Evolutionary conservation across 2,113 vertebrate species (phyloP), one percentile per base, ranked within the genome.

Genomic region (Amphiprion ocellaris): DNA sequence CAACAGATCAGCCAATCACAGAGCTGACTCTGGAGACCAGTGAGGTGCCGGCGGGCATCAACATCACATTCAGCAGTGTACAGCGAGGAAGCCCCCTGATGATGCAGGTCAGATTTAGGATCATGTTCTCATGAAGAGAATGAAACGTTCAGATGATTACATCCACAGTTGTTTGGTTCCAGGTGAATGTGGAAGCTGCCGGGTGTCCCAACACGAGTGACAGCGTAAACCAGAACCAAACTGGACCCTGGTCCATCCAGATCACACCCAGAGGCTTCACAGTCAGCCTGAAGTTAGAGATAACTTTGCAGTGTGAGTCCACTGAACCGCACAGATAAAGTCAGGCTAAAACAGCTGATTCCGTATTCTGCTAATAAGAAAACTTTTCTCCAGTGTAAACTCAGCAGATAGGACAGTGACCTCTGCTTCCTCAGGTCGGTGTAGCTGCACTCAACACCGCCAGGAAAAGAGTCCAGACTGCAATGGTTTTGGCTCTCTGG

Each of bases 381-480:
- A 26, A 26, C 3, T 2, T 26, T 2, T 26, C 26, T 26, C 26
- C 26, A 26, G 26, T 26, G 26, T 26, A 50, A 50, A 41, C 9
- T 10, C 39, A 41, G 11, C 3, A 39, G 12, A 63, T 17, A 52
- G 23, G 15, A 23, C 17, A 15, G 15, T 8, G 21, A 5, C 4
- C 30, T 15, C 21, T 52, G 15, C 44, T 30, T 44, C 41, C 56
- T 1, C 50, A 90, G 91, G 87, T 77, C 28, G 74, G 54, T 92
- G 90, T 70, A 69, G 78, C 7, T 93, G 84, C 47, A 49, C 7
- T 1, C 62, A 24, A 52, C 65, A 56, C 23, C 23, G 39, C 6
- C 86, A 85, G 50, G 82, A 87, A 15, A 77, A 60, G 75, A 92
- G 87, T 47, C 23, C 39, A 0, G 11, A 8, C 49, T 93, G 89